These are phyloP conservation scores for Cyclophora punctaria DNA, from an alignment of 2,888 invertebrate genomes.

Conservation along the genomic window DNA sequence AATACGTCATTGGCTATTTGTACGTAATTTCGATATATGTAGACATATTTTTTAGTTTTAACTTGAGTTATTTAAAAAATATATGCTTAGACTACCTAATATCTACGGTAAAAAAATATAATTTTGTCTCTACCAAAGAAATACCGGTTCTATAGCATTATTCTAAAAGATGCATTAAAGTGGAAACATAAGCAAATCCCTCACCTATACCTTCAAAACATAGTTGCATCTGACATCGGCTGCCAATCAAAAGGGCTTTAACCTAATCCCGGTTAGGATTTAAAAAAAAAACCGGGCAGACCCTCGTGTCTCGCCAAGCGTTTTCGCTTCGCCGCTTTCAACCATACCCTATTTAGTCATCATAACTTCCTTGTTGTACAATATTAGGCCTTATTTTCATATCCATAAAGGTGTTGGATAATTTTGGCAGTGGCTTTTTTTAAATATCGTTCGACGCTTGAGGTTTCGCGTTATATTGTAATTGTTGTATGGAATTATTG, in stretches of 20 bases:
- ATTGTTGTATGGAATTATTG: slow-evolving; percentile 61
- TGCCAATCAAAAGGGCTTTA: slow-evolving; percentile 73
- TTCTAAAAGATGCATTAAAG: slow-evolving; percentile 3
- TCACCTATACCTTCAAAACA: slow-evolving; percentile 28
- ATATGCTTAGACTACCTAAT: too few species aligned
- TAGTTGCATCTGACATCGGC: slow-evolving; percentile 67
- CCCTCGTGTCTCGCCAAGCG: slow-evolving; percentile 66
- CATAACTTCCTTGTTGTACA: slow-evolving; percentile 1
- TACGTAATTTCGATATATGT: too few species aligned
- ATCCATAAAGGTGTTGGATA: background rate
- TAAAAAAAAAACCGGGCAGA: slow-evolving; percentile 65
- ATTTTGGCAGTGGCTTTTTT: slow-evolving; percentile 2
- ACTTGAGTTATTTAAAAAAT: too few species aligned
- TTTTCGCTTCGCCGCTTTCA: slow-evolving; percentile 62
- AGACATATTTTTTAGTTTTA: too few species aligned
- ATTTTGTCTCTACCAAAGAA: too few species aligned
- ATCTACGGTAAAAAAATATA: too few species aligned
- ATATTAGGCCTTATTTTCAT: slow-evolving; percentile 22
- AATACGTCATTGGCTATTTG: too few species aligned
- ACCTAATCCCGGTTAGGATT: slow-evolving; percentile 71
- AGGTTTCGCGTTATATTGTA: slow-evolving; percentile 67
- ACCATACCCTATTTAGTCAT: slow-evolving; percentile 12
- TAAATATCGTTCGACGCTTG: slow-evolving; percentile 50
- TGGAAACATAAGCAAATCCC: slow-evolving; percentile 29
- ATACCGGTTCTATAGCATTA: background rate